These are phyloP conservation scores for Xenopus petersii DNA, from an alignment of 2,797 vertebrate genomes.

Conservation along the genomic window DNA sequence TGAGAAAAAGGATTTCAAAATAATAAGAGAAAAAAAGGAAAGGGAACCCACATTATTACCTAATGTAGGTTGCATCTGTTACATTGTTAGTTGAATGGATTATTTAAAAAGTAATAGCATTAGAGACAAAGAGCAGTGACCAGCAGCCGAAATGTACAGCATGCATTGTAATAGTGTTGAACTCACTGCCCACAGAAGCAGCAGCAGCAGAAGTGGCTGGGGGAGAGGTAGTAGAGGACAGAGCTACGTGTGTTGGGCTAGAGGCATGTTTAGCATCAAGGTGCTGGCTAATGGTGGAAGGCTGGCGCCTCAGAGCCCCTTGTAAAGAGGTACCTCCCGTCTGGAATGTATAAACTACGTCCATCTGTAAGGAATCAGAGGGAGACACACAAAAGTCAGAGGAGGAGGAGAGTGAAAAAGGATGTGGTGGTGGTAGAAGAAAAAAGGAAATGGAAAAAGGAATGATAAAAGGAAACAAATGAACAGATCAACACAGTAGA, in stretches of 20 bases:
- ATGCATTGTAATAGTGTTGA: conserved; percentile 76
- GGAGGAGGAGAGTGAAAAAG: conserved; percentile 21
- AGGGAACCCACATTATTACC: background rate
- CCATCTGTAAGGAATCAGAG: conserved; percentile 94
- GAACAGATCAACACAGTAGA: background rate
- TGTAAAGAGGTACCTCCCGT: conserved; percentile 88
- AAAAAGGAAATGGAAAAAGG: background rate
- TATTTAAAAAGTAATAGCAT: conserved; percentile 22
- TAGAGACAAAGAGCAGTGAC: conserved; percentile 36
- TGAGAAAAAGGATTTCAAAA: conserved; percentile 11
- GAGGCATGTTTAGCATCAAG: conserved; percentile 97
- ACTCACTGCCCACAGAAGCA: conserved; percentile 95
- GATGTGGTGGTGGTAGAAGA: too few relatives aligned
- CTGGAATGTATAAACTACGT: conserved; percentile 99
- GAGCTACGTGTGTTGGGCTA: conserved; percentile 94
- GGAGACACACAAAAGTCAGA: conserved; percentile 63
- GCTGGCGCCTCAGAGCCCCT: conserved; percentile 92
- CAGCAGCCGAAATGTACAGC: conserved; percentile 55
- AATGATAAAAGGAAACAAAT: background rate
- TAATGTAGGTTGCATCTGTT: conserved; percentile 4
- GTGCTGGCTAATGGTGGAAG: conserved; percentile 94
- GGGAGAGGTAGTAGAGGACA: conserved; percentile 87
- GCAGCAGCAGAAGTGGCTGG: conserved; percentile 79
- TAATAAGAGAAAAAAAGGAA: background rate
- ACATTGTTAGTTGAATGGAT: conserved; percentile 10